Evolutionary conservation across 2,113 vertebrate species (phyloP).

Genomic region (Pterocles gutturalis): DNA sequence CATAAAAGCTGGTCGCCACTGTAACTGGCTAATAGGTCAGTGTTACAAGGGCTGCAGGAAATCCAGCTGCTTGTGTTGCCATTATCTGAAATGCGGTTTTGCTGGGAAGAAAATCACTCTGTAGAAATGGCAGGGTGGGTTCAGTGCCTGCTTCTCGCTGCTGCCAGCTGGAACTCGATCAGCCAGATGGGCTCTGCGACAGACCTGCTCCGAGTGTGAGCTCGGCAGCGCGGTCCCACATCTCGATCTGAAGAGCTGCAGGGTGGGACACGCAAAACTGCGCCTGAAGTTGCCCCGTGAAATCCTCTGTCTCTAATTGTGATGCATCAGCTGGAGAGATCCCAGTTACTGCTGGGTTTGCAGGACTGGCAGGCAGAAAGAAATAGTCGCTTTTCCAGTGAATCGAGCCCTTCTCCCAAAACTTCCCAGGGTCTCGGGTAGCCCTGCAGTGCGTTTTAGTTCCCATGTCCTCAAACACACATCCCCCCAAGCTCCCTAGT

Average conservation of each 20-base stretch:
- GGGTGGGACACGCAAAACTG: neutral
- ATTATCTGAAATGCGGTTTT: neutral
- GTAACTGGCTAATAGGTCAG: neutral
- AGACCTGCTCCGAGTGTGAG: rapidly evolving
- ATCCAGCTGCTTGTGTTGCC: neutral
- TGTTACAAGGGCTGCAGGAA: neutral
- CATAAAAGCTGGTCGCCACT: neutral
- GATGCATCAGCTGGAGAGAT: neutral
- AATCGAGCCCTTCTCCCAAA: neutral
- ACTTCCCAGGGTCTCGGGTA: neutral
- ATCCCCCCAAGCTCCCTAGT: too few relatives aligned
- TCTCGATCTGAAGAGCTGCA: neutral
- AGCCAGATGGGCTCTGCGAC: rapidly evolving
- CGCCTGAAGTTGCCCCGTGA: neutral
- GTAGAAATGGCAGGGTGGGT: neutral
- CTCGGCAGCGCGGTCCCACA: rapidly evolving
- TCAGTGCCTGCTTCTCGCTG: neutral
- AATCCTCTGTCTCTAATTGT: neutral
- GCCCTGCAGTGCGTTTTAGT: neutral
- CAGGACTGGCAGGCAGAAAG: neutral
- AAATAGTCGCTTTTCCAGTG: neutral
- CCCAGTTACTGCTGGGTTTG: neutral
- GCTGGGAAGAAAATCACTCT: neutral
- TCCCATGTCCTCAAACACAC: neutral
- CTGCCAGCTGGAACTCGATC: neutral